A percentile compares a stretch with the other conserved stretches of the same genome.
Evolutionary conservation across 37 sponge, comb jelly and placozoan species (phyloP).

Genomic region (Diacarnus erythraeanus): DNA sequence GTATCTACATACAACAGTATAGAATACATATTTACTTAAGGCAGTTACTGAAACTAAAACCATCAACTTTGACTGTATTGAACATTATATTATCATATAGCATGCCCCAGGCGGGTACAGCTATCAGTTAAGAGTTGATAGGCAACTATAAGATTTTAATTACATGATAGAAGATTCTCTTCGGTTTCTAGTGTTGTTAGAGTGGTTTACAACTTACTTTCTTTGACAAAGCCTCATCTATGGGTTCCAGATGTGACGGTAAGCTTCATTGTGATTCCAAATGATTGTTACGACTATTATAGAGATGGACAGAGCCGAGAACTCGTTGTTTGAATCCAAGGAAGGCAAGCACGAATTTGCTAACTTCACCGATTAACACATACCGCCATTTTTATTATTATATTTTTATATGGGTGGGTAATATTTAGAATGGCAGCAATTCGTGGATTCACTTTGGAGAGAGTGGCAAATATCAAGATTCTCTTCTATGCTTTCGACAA

Average conservation of each 20-base stretch:
- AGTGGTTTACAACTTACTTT: too few species aligned
- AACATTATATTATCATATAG: too few species aligned
- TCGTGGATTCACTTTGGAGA: conserved; percentile 63
- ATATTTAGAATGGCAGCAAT: conserved; percentile 62
- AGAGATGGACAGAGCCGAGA: neutral
- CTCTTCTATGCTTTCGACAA: conserved; percentile 62
- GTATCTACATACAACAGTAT: neutral
- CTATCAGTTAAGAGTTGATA: too few species aligned
- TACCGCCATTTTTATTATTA: conserved; percentile 43
- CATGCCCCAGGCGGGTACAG: too few species aligned
- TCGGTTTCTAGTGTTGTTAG: too few species aligned
- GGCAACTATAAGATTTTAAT: too few species aligned
- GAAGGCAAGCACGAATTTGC: neutral
- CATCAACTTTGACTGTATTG: too few species aligned
- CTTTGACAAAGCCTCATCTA: conserved; percentile 3
- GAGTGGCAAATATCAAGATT: conserved; percentile 55
- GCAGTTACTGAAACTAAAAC: too few species aligned
- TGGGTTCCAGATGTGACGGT: neutral
- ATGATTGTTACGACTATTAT: neutral
- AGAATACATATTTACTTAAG: too few species aligned
- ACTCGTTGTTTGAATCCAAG: neutral
- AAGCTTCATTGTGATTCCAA: conserved; percentile 1
- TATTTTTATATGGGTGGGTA: neutral
- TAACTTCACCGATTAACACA: neutral
- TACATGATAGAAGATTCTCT: too few species aligned